These are phyloP conservation scores for Dryobates pubescens DNA, from an alignment of 2,797 vertebrate genomes.

Conservation along the genomic window DNA sequence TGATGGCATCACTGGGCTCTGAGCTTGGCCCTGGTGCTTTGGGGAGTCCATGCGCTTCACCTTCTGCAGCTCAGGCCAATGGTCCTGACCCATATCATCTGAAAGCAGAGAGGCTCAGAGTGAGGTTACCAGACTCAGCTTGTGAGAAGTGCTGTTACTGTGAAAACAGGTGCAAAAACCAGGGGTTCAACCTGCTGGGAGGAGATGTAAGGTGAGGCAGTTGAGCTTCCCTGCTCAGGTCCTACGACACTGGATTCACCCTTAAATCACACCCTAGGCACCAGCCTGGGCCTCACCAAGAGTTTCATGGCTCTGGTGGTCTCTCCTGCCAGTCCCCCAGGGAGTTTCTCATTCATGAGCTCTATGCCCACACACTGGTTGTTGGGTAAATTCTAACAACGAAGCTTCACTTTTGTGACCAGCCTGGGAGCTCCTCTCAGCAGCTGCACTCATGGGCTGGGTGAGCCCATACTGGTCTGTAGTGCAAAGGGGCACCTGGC, in stretches of 20 bases:
- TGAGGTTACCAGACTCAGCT: not conserved
- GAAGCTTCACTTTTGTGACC: not conserved
- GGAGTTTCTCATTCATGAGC: fast-evolving
- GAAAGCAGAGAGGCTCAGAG: not conserved
- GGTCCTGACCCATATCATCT: not conserved
- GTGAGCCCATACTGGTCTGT: not conserved
- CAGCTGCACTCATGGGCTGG: not conserved
- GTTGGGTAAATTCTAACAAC: not conserved
- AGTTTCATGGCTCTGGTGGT: fast-evolving
- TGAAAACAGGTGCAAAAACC: not conserved
- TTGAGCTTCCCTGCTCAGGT: not conserved
- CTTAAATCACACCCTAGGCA: fast-evolving
- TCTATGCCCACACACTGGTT: fast-evolving
- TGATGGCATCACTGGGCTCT: not conserved
- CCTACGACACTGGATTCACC: not conserved
- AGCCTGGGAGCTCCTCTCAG: fast-evolving
- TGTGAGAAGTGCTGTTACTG: not conserved
- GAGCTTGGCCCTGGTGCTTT: not conserved
- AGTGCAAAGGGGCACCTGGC: fast-evolving
- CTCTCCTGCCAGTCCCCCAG: fast-evolving
- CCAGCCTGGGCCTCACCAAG: not conserved
- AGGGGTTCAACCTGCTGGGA: not conserved
- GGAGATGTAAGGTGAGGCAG: not conserved
- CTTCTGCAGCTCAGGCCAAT: not conserved
- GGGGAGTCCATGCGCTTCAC: not conserved